Conservation (phyloP, 2,113 vertebrate genomes). For the Chloropsis cyanopogon region DNA sequence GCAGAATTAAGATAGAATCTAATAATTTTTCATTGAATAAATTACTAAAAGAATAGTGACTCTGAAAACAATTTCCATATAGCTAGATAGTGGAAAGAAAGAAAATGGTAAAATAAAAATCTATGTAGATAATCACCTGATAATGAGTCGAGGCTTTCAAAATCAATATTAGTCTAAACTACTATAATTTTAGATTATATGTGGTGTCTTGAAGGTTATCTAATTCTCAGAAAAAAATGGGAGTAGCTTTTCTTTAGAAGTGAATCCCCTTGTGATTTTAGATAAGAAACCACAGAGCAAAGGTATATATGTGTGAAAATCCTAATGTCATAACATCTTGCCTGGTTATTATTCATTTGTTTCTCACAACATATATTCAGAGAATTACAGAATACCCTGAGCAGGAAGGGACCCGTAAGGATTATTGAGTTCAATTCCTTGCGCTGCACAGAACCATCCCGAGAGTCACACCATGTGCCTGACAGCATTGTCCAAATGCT, state of each 20-base stretch:
- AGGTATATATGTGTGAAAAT: not conserved
- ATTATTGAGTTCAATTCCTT: accelerated
- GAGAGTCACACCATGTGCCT: not conserved
- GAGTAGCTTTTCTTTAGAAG: not conserved
- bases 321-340: not conserved
- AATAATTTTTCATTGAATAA: not conserved
- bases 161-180: not conserved
- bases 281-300: not conserved
- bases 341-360: not conserved
- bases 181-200: not conserved
- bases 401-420: not conserved
- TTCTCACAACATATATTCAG: not conserved
- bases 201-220: not conserved
- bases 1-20: not conserved
- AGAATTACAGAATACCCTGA: not conserved
- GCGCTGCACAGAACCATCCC: not conserved
- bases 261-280: not conserved
- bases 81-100: not conserved
- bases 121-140: not conserved
- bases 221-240: not conserved
- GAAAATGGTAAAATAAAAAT: not conserved
- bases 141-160: not conserved
- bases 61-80: not conserved
- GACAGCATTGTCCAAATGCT: not conserved
- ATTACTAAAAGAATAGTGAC: not conserved